Evolutionary conservation across 2,888 invertebrate species (phyloP).

Genomic region (Thecocarcelia acutangulata): DNA sequence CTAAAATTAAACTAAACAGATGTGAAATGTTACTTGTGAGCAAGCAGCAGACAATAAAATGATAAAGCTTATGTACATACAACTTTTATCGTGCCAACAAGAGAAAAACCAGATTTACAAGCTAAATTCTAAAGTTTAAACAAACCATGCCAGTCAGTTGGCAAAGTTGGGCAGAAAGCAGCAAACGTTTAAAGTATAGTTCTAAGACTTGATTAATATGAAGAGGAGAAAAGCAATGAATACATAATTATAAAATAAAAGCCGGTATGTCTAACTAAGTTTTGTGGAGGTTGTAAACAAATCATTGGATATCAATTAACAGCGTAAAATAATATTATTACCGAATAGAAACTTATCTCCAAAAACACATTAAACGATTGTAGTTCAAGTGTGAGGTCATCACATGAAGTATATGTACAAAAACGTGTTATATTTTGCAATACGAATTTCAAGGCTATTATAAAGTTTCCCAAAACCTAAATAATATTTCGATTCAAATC

Average conservation of each 20-base stretch:
- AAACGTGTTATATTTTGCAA: constrained; percentile 59
- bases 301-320: constrained; percentile 27
- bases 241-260: constrained; percentile 43
- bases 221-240: constrained; percentile 19
- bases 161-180: constrained; percentile 53
- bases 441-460: constrained; percentile 50
- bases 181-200: constrained; percentile 44
- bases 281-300: constrained; percentile 48
- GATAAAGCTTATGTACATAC: constrained; percentile 40
- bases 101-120: constrained; percentile 64
- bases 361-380: constrained; percentile 16
- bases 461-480: constrained; percentile 1
- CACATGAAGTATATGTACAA: constrained; percentile 33
- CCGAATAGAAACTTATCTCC: background rate
- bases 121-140: constrained; percentile 27
- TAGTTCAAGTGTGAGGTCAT: constrained; percentile 65
- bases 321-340: constrained; percentile 15
- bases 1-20: constrained; percentile 51
- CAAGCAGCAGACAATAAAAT: constrained; percentile 47
- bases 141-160: constrained; percentile 40
- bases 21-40: constrained; percentile 50
- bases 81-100: constrained; percentile 28
- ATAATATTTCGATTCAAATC: constrained; percentile 4
- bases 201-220: constrained; percentile 54
- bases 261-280: constrained; percentile 50